Percentiles rank a stretch among this genome's conserved stretches.
Conservation (phyloP, 2,113 vertebrate genomes). For the Pogona vitticeps region DNA sequence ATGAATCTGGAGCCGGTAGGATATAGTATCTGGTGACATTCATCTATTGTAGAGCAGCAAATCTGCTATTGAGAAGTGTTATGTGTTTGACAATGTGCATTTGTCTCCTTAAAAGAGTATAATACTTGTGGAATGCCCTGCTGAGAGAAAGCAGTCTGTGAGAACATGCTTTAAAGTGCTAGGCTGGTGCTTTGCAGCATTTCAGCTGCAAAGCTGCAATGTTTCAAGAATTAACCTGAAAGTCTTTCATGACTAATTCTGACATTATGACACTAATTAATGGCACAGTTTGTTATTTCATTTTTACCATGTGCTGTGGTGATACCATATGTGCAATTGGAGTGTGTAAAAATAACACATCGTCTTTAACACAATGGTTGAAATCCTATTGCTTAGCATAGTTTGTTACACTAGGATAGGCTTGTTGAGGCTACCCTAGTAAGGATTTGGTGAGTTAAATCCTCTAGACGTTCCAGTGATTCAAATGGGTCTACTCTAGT, state of each 20-base stretch:
- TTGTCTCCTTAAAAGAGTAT: background rate
- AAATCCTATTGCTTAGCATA: too few species aligned
- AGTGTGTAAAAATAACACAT: too few species aligned
- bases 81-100: background rate
- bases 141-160: background rate
- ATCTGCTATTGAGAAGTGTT: constrained; percentile 39
- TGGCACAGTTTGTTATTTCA: background rate
- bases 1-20: background rate
- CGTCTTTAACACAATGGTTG: too few species aligned
- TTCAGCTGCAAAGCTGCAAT: background rate
- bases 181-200: background rate
- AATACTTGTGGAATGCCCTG: background rate
- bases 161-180: background rate
- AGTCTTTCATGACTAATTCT: constrained; percentile 29
- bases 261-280: constrained; percentile 50
- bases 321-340: too few species aligned
- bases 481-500: too few species aligned
- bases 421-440: too few species aligned
- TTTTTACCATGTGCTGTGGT: background rate
- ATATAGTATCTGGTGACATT: constrained; percentile 2
- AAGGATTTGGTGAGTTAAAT: too few species aligned
- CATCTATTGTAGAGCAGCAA: background rate
- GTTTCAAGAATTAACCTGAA: constrained; percentile 14
- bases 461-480: too few species aligned
- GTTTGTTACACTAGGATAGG: too few species aligned